Evolutionary conservation across 2,888 invertebrate species (phyloP), one percentile per base, ranked within the genome.

Genomic region (Eurois occulta): DNA sequence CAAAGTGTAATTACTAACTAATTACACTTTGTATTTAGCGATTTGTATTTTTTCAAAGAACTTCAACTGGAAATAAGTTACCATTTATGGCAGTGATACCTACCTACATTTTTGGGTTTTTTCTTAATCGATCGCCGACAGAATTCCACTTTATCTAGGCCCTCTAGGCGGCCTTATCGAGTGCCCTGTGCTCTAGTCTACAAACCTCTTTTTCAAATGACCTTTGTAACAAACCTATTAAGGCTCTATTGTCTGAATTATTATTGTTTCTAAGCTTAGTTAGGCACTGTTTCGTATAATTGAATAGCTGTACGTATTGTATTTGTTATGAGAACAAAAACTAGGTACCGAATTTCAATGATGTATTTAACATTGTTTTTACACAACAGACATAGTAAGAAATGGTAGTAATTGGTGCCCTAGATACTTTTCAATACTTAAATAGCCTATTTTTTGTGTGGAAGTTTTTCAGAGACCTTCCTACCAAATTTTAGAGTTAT

Each of bases 151-250:
- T 32, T 32, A 21, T 8, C n/a, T 41, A n/a, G 18, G 8, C 16
- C 3, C 65, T 8, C 35, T 64, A n/a, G 16, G 13, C 41, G n/a
- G n/a, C 65, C 64, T 3, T n/a, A 38, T 46, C 38, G 1, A 28
- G 46, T 32, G 32, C 46, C 46, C 6, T 78, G 32, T 46, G 76
- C 83, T 85, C 79, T 78, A 83, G 81, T 81, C 81, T 28, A 87
- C 55, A 43, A 85, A 85, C 77, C 70, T 77, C 62, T 89, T 86
- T 82, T 86, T 81, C 69, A 83, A 86, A 81, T 84, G 85, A 87
- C 87, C 86, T 88, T 86, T 67, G 21, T 62, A 52, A 62, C 52
- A 83, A 74, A 35, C 62, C 60, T 46, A 55, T 74, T 78, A 71
- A 68, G 16, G 11, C 32, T 62, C 52, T 64, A 77, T 77, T 74